Conservation (phyloP, 2,888 invertebrate genomes). For the Cosmorhoe ocellata region DNA sequence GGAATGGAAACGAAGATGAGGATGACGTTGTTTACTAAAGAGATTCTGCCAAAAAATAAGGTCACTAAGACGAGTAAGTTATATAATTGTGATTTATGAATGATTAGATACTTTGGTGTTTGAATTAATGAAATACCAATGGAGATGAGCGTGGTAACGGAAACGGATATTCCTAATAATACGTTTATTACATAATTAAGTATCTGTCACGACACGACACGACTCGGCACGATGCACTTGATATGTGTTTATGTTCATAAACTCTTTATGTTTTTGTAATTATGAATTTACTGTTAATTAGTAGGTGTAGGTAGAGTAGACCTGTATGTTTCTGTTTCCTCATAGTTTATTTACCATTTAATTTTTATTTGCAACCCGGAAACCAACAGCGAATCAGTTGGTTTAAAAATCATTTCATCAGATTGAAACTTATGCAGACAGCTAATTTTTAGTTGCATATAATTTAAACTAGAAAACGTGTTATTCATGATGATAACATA, state of each 20-base stretch:
- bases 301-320: too few species aligned
- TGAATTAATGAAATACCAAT: slow-evolving; percentile 28
- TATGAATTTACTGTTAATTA: slow-evolving; percentile 4
- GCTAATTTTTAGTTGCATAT: too few species aligned
- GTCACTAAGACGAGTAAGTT: slow-evolving; percentile 20
- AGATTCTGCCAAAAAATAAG: slow-evolving; percentile 11
- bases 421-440: too few species aligned
- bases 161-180: slow-evolving; percentile 53
- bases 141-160: slow-evolving; percentile 36
- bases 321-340: background rate
- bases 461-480: background rate
- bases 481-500: slow-evolving; percentile 16
- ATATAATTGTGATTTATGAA: slow-evolving; percentile 26
- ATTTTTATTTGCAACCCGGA: too few species aligned
- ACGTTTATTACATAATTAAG: slow-evolving; percentile 43
- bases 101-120: slow-evolving; percentile 20
- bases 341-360: too few species aligned
- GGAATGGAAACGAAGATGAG: slow-evolving; percentile 11
- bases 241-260: slow-evolving; percentile 21
- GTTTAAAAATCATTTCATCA: background rate
- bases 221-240: background rate
- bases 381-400: too few species aligned
- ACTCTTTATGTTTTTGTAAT: slow-evolving; percentile 14
- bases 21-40: background rate
- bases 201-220: slow-evolving; percentile 25